Evolutionary conservation across 2,888 invertebrate genomes (phyloP).

Genomic region (Dicycla oo): DNA sequence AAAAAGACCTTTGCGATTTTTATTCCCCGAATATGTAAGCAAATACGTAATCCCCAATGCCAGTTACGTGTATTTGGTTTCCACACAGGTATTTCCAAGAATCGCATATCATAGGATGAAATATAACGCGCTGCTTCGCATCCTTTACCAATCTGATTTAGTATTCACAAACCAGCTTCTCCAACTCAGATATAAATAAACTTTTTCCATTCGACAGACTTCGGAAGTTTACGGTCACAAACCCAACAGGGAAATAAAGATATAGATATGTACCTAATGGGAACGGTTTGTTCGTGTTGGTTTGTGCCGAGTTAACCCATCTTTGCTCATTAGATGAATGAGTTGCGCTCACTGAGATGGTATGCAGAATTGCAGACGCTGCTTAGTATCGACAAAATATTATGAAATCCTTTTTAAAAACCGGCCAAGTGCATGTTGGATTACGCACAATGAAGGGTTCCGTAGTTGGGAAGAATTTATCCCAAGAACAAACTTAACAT

Average conservation of each 20-base stretch:
- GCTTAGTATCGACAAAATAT: not conserved
- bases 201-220: slow-evolving; percentile 86
- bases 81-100: slow-evolving; percentile 40
- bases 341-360: slow-evolving; percentile 37
- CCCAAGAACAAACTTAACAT: too few relatives aligned
- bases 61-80: slow-evolving; percentile 21
- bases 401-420: not conserved
- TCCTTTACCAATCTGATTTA: slow-evolving; percentile 75
- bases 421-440: too few relatives aligned
- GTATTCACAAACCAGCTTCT: slow-evolving; percentile 84
- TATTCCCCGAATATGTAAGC: slow-evolving; percentile 1
- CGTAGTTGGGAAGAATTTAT: too few relatives aligned
- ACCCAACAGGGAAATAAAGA: slow-evolving; percentile 82
- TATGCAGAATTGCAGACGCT: slow-evolving; percentile 32
- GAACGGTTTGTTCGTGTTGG: slow-evolving; percentile 20
- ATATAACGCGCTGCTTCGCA: slow-evolving; percentile 43
- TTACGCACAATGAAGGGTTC: too few relatives aligned
- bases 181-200: slow-evolving; percentile 88
- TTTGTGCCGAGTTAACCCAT: slow-evolving; percentile 52
- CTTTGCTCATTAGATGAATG: slow-evolving; percentile 64
- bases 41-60: slow-evolving; percentile 14
- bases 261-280: slow-evolving; percentile 74
- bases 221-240: slow-evolving; percentile 81
- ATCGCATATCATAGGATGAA: slow-evolving; percentile 49
- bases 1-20: not conserved